Evolutionary conservation across 2,113 vertebrate genomes (phyloP), one percentile per base, ranked within the genome.

Genomic region (Psophia crepitans): DNA sequence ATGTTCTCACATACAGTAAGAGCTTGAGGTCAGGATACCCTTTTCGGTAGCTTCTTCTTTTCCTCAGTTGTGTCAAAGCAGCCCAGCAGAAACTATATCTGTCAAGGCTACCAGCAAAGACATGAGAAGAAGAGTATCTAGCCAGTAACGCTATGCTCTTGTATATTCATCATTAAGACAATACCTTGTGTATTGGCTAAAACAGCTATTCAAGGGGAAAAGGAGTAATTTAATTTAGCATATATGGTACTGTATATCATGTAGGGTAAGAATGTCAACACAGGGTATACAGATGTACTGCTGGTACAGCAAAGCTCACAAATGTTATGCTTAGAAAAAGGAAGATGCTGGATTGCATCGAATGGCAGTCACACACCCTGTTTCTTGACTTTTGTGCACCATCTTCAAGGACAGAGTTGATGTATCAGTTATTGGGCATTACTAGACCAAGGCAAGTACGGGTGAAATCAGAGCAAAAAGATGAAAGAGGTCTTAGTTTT

Each of bases 91-190:
- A 79, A 9, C 48, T 46, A 7, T 11, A 46, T 6, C 43, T 32
- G 26, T 16, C 26, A 75, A 41, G 15, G 56, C 56, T 37, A 15
- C 39, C 26, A 76, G 89, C 26, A 86, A 84, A 51, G 79, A 15
- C 63, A 64, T 1, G 6, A 77, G 71, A 57, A 71, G 21, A n/a
- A 83, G 54, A 90, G 46, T 32, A 78, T 49, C 46, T 14, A 27
- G 35, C 32, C 3, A 1, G 32, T 44, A 64, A 82, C 4, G 6
- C 51, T 32, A 26, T 0, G 2, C 24, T 71, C 30, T 46, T 0
- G 0, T 8, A 23, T 2, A 28, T 28, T n/a, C 44, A 51, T 28
- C 78, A n/a, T 20, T 58, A 41, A 33, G 41, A 64, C 54, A 49
- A 44, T 6, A 49, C 8, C 22, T 46, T 12, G 8, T 41, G 22